Evolutionary conservation across 2,888 invertebrate species (phyloP).

Genomic region (Dysmachus trigonus): DNA sequence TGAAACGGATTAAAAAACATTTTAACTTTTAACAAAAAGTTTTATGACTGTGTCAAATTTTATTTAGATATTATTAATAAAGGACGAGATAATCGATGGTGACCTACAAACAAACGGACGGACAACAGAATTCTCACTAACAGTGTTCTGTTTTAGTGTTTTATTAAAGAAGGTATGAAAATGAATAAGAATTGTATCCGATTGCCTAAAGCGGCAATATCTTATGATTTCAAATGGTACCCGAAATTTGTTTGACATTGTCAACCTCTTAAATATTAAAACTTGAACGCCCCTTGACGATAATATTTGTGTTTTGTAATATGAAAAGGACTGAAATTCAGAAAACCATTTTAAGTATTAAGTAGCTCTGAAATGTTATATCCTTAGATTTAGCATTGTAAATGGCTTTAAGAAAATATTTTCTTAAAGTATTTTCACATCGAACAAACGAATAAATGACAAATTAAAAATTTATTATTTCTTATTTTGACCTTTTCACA

Average conservation of each 20-base stretch:
- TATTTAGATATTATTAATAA: too few relatives aligned
- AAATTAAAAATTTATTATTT: background rate
- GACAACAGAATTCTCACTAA: too few relatives aligned
- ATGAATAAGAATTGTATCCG: background rate
- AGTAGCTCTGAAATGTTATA: background rate
- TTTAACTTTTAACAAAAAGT: too few relatives aligned
- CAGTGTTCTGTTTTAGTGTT: background rate
- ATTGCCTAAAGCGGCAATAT: background rate
- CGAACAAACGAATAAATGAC: background rate
- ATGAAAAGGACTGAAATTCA: background rate
- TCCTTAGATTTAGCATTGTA: background rate
- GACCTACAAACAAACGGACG: too few relatives aligned
- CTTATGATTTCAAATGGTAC: background rate
- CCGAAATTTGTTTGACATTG: background rate
- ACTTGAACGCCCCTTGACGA: background rate
- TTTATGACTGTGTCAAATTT: too few relatives aligned
- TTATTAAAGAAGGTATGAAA: background rate
- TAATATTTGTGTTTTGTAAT: background rate
- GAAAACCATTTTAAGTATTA: background rate
- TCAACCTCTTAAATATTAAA: background rate
- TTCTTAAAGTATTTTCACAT: background rate
- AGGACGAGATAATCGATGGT: too few relatives aligned
- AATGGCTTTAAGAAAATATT: background rate
- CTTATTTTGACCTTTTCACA: background rate
- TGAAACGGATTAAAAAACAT: too few relatives aligned